Conservation (phyloP, 2,888 invertebrate species). For the Dicyrtomina minuta region DNA sequence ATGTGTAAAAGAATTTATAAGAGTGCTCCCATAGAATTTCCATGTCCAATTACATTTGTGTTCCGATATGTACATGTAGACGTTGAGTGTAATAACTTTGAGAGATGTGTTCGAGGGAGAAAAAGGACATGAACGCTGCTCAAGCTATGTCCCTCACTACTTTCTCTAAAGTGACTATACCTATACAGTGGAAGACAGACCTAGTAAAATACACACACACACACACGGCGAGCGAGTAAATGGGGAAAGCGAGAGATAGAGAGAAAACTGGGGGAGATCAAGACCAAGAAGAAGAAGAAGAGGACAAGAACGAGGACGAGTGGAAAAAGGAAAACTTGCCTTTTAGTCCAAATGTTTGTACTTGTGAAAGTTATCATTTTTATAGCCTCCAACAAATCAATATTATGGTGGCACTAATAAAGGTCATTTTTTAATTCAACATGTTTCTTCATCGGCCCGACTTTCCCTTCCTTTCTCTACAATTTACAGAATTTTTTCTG, state of each 20-base stretch:
- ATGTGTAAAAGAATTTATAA: too few relatives aligned
- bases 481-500: too few relatives aligned
- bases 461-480: not conserved
- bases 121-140: not conserved
- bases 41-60: too few relatives aligned
- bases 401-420: slow-evolving; percentile 48
- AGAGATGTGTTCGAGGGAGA: not conserved
- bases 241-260: slow-evolving; percentile 5
- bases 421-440: slow-evolving; percentile 44
- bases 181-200: not conserved
- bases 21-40: too few relatives aligned
- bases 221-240: not conserved
- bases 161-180: not conserved
- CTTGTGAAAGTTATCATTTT: slow-evolving; percentile 49
- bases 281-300: too few relatives aligned
- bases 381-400: slow-evolving; percentile 48
- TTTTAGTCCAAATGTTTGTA: slow-evolving; percentile 45
- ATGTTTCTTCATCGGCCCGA: not conserved
- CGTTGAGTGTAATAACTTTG: too few relatives aligned
- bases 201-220: not conserved
- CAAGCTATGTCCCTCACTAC: not conserved
- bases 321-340: slow-evolving; percentile 40
- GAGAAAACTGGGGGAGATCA: not conserved
- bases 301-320: not conserved
- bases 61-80: too few relatives aligned